Evolutionary conservation across 2,888 invertebrate species (phyloP).

Genomic region (Homarus gammarus): DNA sequence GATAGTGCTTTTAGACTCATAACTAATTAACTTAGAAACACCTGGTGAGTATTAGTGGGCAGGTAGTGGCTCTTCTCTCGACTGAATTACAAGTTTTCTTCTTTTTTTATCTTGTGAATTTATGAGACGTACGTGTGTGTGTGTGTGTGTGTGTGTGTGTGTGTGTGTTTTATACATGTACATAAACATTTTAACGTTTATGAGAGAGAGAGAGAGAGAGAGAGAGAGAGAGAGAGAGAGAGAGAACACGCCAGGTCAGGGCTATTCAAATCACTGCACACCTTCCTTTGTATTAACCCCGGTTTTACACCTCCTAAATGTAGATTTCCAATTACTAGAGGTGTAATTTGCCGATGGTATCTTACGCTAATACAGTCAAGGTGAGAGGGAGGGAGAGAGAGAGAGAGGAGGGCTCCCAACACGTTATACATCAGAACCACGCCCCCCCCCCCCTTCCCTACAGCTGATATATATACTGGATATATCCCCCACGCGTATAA

Average conservation of each 20-base stretch:
- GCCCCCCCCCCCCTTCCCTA: not conserved
- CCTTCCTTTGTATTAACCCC: constrained; percentile 19
- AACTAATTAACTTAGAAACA: too few species aligned
- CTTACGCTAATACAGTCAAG: constrained; percentile 19
- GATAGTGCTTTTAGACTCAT: too few species aligned
- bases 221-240: not conserved
- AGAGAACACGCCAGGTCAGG: not conserved
- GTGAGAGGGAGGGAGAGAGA: too few species aligned
- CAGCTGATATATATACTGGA: not conserved
- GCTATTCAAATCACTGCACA: constrained; percentile 20
- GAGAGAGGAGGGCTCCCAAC: not conserved
- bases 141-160: too few species aligned
- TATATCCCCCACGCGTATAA: not conserved
- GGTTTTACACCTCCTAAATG: constrained; percentile 36
- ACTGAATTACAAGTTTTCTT: too few species aligned
- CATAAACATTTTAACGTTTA: too few species aligned
- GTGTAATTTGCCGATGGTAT: constrained; percentile 37
- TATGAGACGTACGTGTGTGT: too few species aligned
- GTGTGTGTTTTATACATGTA: too few species aligned
- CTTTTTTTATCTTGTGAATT: not conserved
- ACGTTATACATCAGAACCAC: not conserved
- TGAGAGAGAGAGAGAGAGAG: too few species aligned
- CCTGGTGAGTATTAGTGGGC: too few species aligned
- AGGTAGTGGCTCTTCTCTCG: too few species aligned
- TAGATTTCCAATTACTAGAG: constrained; percentile 29